Evolutionary conservation across 2,113 vertebrate species (phyloP).

Genomic region (Laticauda laticaudata): DNA sequence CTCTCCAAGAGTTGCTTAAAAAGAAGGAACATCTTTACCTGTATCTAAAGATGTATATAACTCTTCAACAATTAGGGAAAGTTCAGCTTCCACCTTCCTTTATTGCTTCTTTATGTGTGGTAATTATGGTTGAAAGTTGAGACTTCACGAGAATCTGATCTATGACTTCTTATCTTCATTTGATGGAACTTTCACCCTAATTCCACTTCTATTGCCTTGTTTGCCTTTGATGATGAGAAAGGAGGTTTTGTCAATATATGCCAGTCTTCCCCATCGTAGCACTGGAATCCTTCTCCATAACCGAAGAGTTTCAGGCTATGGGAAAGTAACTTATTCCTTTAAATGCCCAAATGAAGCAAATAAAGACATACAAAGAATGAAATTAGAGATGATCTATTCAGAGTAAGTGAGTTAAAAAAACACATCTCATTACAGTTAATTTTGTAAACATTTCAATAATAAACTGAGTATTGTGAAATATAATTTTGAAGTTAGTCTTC

Average conservation of each 20-base stretch:
- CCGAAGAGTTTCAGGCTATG: not conserved
- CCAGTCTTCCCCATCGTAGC: not conserved
- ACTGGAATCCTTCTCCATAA: not conserved
- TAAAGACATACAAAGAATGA: not conserved
- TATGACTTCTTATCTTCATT: not conserved
- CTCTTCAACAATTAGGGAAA: not conserved
- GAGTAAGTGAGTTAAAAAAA: not conserved
- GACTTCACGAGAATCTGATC: not conserved
- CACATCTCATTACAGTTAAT: not conserved
- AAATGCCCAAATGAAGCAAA: not conserved
- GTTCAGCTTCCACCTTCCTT: not conserved
- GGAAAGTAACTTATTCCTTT: not conserved
- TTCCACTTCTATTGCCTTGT: not conserved
- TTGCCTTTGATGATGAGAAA: not conserved
- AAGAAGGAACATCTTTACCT: not conserved
- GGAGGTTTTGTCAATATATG: not conserved
- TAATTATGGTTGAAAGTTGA: not conserved
- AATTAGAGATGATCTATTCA: not conserved
- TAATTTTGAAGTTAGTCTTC: not conserved
- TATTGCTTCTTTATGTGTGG: not conserved
- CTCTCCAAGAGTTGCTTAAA: not conserved
- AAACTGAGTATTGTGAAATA: not conserved
- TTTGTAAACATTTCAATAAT: constrained; percentile 4
- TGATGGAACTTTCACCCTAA: not conserved
- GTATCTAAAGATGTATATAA: not conserved